Percentiles rank a stretch among this genome's conserved stretches.
Evolutionary conservation across 2,888 invertebrate species (phyloP).

Genomic region (Metellina segmentata): DNA sequence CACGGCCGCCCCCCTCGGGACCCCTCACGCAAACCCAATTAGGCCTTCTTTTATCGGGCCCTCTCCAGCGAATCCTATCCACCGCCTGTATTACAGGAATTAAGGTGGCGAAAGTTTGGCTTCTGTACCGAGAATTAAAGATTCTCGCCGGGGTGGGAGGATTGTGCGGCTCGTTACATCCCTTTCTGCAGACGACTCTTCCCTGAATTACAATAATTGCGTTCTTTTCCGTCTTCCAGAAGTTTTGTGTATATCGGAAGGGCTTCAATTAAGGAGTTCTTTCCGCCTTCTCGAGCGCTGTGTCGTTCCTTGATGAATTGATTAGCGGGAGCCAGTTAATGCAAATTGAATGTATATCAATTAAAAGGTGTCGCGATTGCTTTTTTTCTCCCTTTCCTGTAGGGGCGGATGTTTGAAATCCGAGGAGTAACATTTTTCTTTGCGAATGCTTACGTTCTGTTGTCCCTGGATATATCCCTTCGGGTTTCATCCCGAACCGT

Average conservation of each 20-base stretch:
- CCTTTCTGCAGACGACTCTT: conserved; percentile 20
- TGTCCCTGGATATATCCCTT: too few relatives aligned
- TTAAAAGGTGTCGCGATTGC: background rate
- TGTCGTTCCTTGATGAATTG: background rate
- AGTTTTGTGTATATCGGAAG: background rate
- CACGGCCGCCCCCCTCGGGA: conserved; percentile 56
- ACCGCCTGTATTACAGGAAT: background rate
- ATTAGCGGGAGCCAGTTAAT: background rate
- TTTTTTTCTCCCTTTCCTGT: background rate
- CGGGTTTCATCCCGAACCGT: too few relatives aligned
- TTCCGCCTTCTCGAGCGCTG: background rate
- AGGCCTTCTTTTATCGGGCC: conserved; percentile 33
- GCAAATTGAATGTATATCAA: background rate
- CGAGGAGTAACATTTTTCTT: background rate
- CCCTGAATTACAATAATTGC: conserved; percentile 52
- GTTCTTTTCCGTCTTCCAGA: conserved; percentile 42
- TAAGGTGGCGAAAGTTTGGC: background rate
- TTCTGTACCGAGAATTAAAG: too few relatives aligned
- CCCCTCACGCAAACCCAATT: conserved; percentile 58
- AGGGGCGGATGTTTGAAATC: background rate
- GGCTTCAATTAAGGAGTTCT: background rate
- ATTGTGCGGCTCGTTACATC: conserved; percentile 24
- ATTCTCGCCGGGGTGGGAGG: too few relatives aligned
- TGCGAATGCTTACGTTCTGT: too few relatives aligned
- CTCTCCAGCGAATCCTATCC: background rate